phyloP scores from a whole-genome alignment of 2,797 vertebrate genomes.

The Naso thynnoides region DNA sequence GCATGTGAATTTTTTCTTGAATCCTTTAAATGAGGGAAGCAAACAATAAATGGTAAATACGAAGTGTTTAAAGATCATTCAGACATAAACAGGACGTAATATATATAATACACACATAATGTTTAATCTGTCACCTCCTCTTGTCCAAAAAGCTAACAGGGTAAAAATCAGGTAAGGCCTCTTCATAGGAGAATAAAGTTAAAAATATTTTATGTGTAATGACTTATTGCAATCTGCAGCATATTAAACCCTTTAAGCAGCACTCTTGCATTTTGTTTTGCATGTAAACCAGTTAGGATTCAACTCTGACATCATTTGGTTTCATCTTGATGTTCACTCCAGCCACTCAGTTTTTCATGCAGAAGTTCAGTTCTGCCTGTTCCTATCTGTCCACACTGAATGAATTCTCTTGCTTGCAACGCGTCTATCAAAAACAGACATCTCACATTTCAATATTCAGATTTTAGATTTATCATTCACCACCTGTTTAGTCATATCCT shows the following conservation, averaged over 20 bases:
- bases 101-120: too few species aligned
- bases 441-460: background rate
- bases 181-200: background rate
- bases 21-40: background rate
- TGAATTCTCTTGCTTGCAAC: background rate
- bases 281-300: background rate
- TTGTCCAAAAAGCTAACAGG: background rate
- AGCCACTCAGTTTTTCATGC: background rate
- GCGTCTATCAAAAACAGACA: background rate
- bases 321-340: background rate
- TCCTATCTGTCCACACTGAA: background rate
- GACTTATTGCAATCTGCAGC: background rate
- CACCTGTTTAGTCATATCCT: background rate
- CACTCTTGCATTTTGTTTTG: background rate
- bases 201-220: conserved; percentile 1
- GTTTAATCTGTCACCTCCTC: background rate
- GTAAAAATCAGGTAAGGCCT: background rate
- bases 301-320: background rate
- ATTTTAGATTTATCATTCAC: too few species aligned
- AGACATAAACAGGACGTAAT: background rate
- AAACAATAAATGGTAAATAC: background rate
- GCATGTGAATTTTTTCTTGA: background rate
- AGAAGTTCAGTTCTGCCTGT: background rate
- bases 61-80: background rate
- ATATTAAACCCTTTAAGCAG: background rate